Percentiles rank a stretch among this genome's conserved stretches.
These are phyloP conservation scores for Ctena decussata DNA, from an alignment of 2,888 invertebrate species.

Conservation along the genomic window DNA sequence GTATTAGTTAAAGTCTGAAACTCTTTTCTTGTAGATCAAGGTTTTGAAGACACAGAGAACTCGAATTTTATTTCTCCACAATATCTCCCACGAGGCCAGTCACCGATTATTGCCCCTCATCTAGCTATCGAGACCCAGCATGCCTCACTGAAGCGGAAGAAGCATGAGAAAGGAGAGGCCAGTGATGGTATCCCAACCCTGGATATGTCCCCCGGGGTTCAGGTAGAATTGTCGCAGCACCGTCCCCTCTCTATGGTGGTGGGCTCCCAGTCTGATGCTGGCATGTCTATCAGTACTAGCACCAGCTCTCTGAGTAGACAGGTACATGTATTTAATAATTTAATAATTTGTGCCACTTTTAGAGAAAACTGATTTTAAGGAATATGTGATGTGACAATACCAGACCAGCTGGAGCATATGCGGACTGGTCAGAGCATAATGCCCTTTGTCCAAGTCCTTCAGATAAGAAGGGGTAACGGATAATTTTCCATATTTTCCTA, in stretches of 20 bases:
- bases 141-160: constrained; percentile 88
- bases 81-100: background rate
- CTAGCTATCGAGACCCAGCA: constrained; percentile 87
- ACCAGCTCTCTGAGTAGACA: constrained; percentile 84
- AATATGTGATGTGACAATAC: no score
- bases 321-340: constrained; percentile 71
- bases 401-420: no score
- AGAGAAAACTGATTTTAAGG: no score
- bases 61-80: constrained; percentile 80
- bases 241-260: constrained; percentile 87
- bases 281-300: constrained; percentile 82
- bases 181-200: constrained; percentile 87
- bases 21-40: constrained; percentile 69
- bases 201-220: constrained; percentile 86
- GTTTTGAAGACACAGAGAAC: constrained; percentile 85
- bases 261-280: constrained; percentile 85
- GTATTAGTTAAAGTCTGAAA: background rate
- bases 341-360: no score
- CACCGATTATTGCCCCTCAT: constrained; percentile 34
- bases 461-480: no score
- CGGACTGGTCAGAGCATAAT: no score
- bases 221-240: constrained; percentile 86
- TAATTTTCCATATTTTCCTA: no score
- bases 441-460: no score
- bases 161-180: constrained; percentile 79